These are phyloP conservation scores for Ammospiza nelsoni DNA, from an alignment of 2,113 vertebrate species.

Conservation along the genomic window DNA sequence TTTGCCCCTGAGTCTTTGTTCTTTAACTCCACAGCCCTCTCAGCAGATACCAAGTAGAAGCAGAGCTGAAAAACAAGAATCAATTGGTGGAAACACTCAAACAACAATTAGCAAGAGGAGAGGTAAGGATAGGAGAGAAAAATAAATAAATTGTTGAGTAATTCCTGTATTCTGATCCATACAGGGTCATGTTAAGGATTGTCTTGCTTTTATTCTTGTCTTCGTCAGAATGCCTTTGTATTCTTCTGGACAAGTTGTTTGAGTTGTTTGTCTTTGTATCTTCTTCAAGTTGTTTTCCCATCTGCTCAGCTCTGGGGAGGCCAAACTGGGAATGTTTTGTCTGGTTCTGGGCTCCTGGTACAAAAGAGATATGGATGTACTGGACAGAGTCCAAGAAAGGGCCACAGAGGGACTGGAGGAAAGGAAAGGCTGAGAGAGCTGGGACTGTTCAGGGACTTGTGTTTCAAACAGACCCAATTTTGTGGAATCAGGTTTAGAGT, in stretches of 20 bases:
- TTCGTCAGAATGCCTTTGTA: background rate
- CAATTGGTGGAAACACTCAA: constrained; percentile 72
- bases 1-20: background rate
- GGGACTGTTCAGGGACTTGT: background rate
- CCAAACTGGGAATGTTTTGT: background rate
- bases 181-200: background rate
- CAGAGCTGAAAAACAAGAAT: constrained; percentile 74
- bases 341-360: background rate
- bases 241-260: no score
- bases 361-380: background rate
- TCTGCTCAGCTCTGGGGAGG: background rate
- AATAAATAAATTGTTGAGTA: background rate
- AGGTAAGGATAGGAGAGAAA: constrained; percentile 45
- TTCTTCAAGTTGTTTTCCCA: background rate
- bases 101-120: constrained; percentile 61
- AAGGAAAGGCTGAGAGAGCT: background rate
- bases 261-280: background rate
- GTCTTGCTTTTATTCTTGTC: background rate
- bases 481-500: background rate
- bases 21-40: constrained; percentile 29
- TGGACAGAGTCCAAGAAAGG: background rate
- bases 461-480: background rate
- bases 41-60: constrained; percentile 65
- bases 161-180: background rate
- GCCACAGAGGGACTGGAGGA: background rate